These are phyloP conservation scores for Trisateles emortualis DNA, from an alignment of 2,888 invertebrate species.

Conservation along the genomic window DNA sequence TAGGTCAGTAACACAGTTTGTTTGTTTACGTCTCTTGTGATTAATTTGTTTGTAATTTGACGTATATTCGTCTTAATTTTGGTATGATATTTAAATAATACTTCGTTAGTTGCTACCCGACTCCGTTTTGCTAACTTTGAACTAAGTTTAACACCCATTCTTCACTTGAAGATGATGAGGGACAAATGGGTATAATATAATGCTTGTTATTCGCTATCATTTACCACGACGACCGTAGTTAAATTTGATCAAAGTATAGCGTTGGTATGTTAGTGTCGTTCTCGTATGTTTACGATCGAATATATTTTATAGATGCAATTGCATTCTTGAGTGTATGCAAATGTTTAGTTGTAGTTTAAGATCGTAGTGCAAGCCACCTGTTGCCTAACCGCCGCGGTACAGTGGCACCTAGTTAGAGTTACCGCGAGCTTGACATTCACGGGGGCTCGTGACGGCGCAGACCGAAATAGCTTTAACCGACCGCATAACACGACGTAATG, in stretches of 20 bases:
- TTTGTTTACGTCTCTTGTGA: conserved; percentile 70
- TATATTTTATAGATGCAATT: conserved; percentile 22
- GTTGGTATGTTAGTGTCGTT: background rate
- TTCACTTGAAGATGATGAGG: too few relatives aligned
- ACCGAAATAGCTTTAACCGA: conserved; percentile 84
- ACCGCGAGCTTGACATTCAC: conserved; percentile 85
- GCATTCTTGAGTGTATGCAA: conserved; percentile 41
- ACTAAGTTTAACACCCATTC: too few relatives aligned
- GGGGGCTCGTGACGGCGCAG: conserved; percentile 75
- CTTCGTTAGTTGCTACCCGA: too few relatives aligned
- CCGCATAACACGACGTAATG: conserved; percentile 82
- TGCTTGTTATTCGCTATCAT: background rate
- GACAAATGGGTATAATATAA: too few relatives aligned
- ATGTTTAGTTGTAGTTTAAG: conserved; percentile 52
- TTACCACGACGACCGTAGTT: background rate
- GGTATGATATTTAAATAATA: background rate
- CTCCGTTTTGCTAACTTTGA: too few relatives aligned
- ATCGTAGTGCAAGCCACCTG: conserved; percentile 77
- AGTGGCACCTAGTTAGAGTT: conserved; percentile 69
- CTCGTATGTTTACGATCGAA: conserved; percentile 14
- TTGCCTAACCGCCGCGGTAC: conserved; percentile 70
- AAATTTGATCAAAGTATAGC: background rate
- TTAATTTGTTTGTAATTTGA: conserved; percentile 35
- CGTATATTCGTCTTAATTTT: conserved; percentile 3
- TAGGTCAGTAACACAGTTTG: conserved; percentile 84